Conservation (phyloP, 2,113 vertebrate species). For the Azemiops feae region DNA sequence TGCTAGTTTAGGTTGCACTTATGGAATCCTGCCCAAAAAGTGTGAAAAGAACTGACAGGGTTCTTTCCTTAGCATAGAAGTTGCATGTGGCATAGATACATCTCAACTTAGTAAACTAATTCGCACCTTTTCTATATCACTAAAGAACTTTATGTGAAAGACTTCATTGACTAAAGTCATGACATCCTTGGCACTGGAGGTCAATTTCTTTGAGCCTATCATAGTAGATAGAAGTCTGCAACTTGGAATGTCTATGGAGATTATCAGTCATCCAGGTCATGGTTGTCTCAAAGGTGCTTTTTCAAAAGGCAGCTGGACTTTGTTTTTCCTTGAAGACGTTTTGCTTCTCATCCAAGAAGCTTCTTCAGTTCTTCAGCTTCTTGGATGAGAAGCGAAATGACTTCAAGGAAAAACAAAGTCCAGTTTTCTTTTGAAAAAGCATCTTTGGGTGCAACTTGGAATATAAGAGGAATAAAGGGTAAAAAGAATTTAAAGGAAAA, state of each 20-base stretch:
- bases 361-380: not conserved
- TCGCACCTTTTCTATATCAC: not conserved
- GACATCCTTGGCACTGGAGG: not conserved
- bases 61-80: no score
- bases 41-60: not conserved
- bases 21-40: not conserved
- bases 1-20: not conserved
- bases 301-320: not conserved
- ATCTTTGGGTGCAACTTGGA: not conserved
- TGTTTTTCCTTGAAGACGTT: not conserved
- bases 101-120: no score
- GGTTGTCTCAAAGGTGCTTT: not conserved
- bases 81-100: no score
- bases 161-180: not conserved
- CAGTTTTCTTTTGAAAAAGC: not conserved
- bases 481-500: not conserved
- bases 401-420: not conserved
- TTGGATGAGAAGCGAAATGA: not conserved
- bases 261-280: not conserved
- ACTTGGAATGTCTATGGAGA: not conserved
- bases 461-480: not conserved
- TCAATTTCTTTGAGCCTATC: not conserved
- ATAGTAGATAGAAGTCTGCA: not conserved
- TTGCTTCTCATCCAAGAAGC: not conserved
- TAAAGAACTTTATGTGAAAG: not conserved